Percentiles rank a stretch among this genome's conserved stretches.
phyloP scores from a whole-genome alignment of 2,113 vertebrate species.

The Galeopterus variegatus region DNA sequence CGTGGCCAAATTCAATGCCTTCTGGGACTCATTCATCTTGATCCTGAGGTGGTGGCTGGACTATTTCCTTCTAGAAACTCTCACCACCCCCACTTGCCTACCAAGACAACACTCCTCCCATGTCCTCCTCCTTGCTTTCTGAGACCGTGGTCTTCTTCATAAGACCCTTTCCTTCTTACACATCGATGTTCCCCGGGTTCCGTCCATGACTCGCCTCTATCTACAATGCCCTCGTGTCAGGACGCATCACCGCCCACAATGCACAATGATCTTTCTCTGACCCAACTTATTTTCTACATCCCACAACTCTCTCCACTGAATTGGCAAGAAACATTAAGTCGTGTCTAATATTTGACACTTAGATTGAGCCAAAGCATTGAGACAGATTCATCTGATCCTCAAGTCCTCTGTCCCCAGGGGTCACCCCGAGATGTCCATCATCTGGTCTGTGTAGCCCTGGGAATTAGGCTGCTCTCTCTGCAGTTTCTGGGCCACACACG shows the following conservation, averaged over 20 bases:
- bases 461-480: not conserved
- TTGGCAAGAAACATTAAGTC: not conserved
- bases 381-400: not conserved
- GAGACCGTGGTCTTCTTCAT: not conserved
- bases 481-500: not conserved
- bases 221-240: not conserved
- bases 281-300: not conserved
- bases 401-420: not conserved
- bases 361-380: no score
- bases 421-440: not conserved
- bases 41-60: not conserved
- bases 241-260: not conserved
- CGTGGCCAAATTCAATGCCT: not conserved
- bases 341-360: rapidly evolving
- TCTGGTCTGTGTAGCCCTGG: not conserved
- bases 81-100: not conserved
- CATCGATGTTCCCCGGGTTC: rapidly evolving
- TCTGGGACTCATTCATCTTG: not conserved
- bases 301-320: not conserved
- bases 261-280: not conserved
- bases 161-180: not conserved
- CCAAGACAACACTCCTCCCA: not conserved
- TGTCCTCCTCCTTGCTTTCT: not conserved
- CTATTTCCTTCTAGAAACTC: not conserved
- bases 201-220: not conserved